Conservation (phyloP, 2,888 invertebrate genomes). For the Eledona agricola region DNA sequence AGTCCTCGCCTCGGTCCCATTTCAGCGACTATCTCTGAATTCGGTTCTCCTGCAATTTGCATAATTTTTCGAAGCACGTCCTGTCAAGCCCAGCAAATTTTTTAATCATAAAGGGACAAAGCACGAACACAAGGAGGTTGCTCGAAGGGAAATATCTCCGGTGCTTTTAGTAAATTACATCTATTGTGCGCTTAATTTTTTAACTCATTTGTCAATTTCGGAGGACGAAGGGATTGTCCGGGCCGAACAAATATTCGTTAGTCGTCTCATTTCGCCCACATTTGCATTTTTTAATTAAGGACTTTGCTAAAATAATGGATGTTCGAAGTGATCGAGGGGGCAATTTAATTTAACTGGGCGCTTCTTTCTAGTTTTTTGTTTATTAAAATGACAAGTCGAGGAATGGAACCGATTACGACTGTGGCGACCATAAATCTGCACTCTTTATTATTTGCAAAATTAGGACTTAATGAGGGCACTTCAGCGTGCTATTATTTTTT, state of each 20-base stretch:
- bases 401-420: constrained; percentile 28
- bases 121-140: constrained; percentile 23
- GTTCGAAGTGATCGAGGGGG: constrained; percentile 20
- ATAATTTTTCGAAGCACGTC: constrained; percentile 29
- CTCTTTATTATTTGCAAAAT: constrained; percentile 32
- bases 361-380: constrained; percentile 23
- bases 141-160: constrained; percentile 25
- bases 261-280: constrained; percentile 15
- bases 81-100: constrained; percentile 27
- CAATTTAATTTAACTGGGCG: constrained; percentile 25
- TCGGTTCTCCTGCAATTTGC: constrained; percentile 26
- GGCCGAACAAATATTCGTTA: constrained; percentile 8
- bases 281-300: constrained; percentile 33
- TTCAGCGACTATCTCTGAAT: constrained; percentile 18
- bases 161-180: constrained; percentile 32
- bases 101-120: constrained; percentile 26
- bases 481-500: no score
- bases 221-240: constrained; percentile 8
- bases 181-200: constrained; percentile 28
- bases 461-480: constrained; percentile 33
- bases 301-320: constrained; percentile 23
- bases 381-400: constrained; percentile 32
- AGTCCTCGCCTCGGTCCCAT: constrained; percentile 8
- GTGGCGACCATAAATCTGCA: constrained; percentile 31
- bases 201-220: constrained; percentile 19